phyloP scores from a whole-genome alignment of 2,888 invertebrate species.

The Coecobrya sp. region DNA sequence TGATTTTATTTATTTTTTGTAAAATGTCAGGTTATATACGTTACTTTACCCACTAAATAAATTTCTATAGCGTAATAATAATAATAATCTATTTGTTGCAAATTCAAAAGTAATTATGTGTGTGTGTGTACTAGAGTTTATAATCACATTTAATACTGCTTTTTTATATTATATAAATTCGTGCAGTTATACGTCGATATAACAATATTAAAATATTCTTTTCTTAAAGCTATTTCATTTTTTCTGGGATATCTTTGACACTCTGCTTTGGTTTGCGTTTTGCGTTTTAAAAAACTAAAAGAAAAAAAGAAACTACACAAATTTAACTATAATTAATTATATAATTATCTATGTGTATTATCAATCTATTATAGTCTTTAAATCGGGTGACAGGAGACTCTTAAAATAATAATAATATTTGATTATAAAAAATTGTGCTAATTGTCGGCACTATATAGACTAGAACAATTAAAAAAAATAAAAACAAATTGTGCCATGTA shows the following conservation, averaged over 20 bases:
- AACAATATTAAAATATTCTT: constrained; percentile 40
- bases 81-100: constrained; percentile 35
- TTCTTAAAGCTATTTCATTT: neutral
- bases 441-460: constrained; percentile 13
- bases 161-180: neutral
- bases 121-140: neutral
- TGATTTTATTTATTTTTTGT: neutral
- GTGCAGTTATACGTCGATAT: neutral
- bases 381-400: neutral
- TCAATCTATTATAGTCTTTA: neutral
- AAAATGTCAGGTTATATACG: neutral
- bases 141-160: constrained; percentile 55
- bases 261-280: neutral
- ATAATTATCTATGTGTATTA: neutral
- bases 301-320: no score
- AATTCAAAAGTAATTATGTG: neutral
- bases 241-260: neutral
- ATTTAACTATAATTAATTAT: no score
- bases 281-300: neutral
- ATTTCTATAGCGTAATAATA: neutral
- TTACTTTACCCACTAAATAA: no score
- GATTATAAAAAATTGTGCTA: constrained; percentile 3
- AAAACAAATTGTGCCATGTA: constrained; percentile 13
- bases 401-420: no score
- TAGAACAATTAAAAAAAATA: constrained; percentile 11